Evolutionary conservation across 1,140 invertebrate genomes (phyloP), one percentile per base, ranked within the genome.

Genomic region (Drosophila bifasciata): DNA sequence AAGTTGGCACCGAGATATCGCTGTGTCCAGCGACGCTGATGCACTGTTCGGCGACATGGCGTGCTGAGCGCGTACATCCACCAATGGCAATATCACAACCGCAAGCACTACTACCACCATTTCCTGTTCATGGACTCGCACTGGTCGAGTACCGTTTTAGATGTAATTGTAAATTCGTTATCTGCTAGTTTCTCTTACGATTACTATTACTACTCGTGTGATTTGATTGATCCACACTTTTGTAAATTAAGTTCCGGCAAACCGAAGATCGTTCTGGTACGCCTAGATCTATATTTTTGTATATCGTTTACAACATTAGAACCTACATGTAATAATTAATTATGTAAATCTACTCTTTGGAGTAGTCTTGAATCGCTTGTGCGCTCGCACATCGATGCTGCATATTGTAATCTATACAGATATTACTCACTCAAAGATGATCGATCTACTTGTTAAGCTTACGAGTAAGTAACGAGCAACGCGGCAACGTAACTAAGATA

Each of bases 111-210:
- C 55, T 49, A 46, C 61, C 76, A 72, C 76, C 55, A 45, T 49
- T 59, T 79, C 76, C 41, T 85, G 79, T 84, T 86, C 81, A 80
- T 63, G 62, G 39, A 51, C 80, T 62, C 71, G 76, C 32, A 41
- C 32, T 19, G 17, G 15, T 8, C 56, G 72, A 74, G 57, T 8
- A 13, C 80, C 76, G 81, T 50, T 71, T 61, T 62, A 61, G 32
- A 68, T 58, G 41, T 76, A 79, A 59, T 79, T 84, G 66, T 83
- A 83, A 48, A 85, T 68, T 79, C 76, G 58, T 79, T 78, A n/a
- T n/a, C 32, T 36, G 9, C 11, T 13, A 36, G 15, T 39, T 32
- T 19, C 6, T 25, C 15, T 36, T 21, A 44, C 62, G 19, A 45
- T 51, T 64, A 41, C 46, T 46, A 52, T 57, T 55, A 48, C n/a